Base-by-base conservation (phyloP, 1,140 invertebrate species). In the Spodoptera litura region DNA sequence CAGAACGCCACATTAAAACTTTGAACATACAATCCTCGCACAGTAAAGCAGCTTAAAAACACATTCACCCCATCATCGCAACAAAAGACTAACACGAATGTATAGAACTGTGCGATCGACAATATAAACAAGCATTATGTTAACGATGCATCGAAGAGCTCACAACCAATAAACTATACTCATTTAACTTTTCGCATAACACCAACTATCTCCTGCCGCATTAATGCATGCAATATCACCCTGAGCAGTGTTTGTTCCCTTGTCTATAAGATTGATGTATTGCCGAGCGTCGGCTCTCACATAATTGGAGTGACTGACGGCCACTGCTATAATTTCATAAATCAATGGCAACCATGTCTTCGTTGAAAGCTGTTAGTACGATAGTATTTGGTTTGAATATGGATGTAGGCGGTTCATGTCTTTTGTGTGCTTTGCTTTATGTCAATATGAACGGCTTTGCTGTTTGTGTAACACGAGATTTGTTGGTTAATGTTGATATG, bases 261-360 rank as follows among this genome's bases (percentile, higher is more conserved):
- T 82, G 81, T 79, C 83, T 76, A 79, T 79, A 81, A 83, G 83
- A 82, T 83, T 85, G 85, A 86, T 85, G 77, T 84, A 84, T 79
- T 79, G 81, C 68, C 61, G 72, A 78, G 44, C 52, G 31, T 51
- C 10, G 20, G 68, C 78, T 56, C 35, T 77, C 52, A 56, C 51
- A 75, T 86, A 80, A 84, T 82, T 84, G 80, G 64, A 85, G 73
- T 81, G 83, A 85, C 68, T 85, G 83, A 85, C 78, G 78, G 81
- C 77, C 74, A 70, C 20, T 20, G 44, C 62, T 15, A 66, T 62
- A 75, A 75, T 68, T 79, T 79, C 78, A 79, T 79, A 79, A 79
- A 79, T 79, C 78, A 79, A 58, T 61, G 52, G 20, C 38, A 70
- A 79, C 64, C 72, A 38, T 58, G 78, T 75, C 78, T 58, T n/a